These are phyloP conservation scores for Nebria ingens DNA, from an alignment of 1,140 invertebrate genomes.

Conservation along the genomic window DNA sequence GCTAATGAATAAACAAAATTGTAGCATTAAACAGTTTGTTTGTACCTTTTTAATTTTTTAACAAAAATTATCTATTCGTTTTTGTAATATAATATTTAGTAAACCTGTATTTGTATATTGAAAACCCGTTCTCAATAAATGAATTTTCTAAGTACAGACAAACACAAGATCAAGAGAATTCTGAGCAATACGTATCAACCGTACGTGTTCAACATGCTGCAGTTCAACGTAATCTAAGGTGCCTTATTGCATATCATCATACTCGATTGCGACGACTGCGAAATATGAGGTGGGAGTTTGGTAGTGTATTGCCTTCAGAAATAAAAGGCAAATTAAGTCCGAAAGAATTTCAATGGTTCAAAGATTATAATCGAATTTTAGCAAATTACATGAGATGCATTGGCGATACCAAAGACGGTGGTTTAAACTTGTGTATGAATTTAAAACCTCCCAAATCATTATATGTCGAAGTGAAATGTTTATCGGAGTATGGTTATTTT, in stretches of 20 bases:
- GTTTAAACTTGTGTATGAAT: conserved; percentile 78
- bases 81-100: no score
- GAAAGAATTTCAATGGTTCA: conserved; percentile 78
- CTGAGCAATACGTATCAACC: conserved; percentile 41
- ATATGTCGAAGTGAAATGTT: conserved; percentile 83
- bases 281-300: conserved; percentile 86
- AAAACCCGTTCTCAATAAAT: conserved; percentile 12
- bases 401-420: conserved; percentile 61
- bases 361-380: conserved; percentile 74
- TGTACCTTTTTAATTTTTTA: no score
- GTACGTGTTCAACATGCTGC: conserved; percentile 74
- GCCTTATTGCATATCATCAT: conserved; percentile 80
- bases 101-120: conserved; percentile 11
- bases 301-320: conserved; percentile 77
- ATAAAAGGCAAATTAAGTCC: conserved; percentile 70
- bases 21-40: conserved; percentile 13
- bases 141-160: conserved; percentile 10
- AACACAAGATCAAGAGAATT: conserved; percentile 16
- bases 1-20: conserved; percentile 1
- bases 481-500: conserved; percentile 85
- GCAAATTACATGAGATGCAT: conserved; percentile 83
- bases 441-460: conserved; percentile 85
- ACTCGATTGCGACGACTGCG: conserved; percentile 70
- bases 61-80: no score
- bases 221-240: conserved; percentile 80